Evolutionary conservation across 2,888 invertebrate species (phyloP).

Genomic region (Philonicus albiceps): DNA sequence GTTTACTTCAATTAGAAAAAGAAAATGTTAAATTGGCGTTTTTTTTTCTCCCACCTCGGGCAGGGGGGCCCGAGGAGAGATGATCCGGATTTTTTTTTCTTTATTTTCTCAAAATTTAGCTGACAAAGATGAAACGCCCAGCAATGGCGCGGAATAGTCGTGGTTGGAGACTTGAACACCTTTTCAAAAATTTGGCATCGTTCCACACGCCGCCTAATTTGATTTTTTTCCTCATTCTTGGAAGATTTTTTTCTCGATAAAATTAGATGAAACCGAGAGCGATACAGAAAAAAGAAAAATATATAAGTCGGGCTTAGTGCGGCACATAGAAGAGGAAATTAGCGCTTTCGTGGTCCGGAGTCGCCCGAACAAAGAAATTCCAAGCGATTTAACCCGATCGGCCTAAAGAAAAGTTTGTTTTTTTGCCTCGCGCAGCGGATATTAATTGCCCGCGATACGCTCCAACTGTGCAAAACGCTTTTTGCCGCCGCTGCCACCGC

Average conservation of each 20-base stretch:
- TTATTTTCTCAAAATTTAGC: background rate
- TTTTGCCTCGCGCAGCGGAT: background rate
- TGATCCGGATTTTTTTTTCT: background rate
- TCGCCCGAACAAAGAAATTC: background rate
- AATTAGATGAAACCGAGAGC: background rate
- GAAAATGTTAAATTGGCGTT: background rate
- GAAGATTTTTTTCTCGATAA: background rate
- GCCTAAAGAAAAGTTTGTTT: background rate
- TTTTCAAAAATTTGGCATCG: slow-evolving; percentile 23
- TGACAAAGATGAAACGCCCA: slow-evolving; percentile 25
- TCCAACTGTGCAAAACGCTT: slow-evolving; percentile 15
- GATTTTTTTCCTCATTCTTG: slow-evolving; percentile 30
- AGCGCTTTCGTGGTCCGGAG: background rate
- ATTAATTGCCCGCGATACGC: background rate
- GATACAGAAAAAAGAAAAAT: background rate
- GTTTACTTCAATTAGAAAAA: slow-evolving; percentile 36
- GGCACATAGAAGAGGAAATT: slow-evolving; percentile 1
- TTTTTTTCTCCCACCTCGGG: too few relatives aligned
- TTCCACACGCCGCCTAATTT: slow-evolving; percentile 3
- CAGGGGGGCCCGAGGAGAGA: background rate
- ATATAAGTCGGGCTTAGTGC: background rate
- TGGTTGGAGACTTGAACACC: background rate
- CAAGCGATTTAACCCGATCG: background rate
- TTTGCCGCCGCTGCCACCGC: background rate
- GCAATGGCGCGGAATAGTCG: background rate